Evolutionary conservation across 2,797 vertebrate species (phyloP), one percentile per base, ranked within the genome.

Genomic region (Acanthurus lineatus): DNA sequence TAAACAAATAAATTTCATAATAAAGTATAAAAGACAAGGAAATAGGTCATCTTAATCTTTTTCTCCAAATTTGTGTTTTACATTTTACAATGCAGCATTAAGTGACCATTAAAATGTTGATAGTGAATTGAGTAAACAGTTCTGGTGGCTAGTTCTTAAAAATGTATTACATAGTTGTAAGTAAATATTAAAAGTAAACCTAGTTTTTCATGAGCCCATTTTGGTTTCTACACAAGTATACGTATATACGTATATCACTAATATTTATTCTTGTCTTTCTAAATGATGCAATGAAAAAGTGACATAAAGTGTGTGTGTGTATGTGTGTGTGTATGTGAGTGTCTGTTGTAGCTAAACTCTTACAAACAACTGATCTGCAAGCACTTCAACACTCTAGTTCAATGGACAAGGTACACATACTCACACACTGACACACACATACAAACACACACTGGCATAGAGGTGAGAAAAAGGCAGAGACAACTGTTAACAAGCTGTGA

Each of bases 401-500:
- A 32, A 19, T 48, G 28, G 28, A 28, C 28, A 28, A 28, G 28
- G 28, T 28, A 58, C 42, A 68, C 6, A 25, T 9, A 7, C 48
- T 35, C 19, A 48, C 9, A 9, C 9, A 15, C 48, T 35, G 38
- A 32, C n/a, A 62, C 19, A 28, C 42, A 57, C 66, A 57, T 6
- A 12, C 9, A 16, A 40, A 38, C 17, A 35, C 32, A 63, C n/a
- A 32, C 35, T 51, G 52, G 51, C 48, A 67, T 4, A 38, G 9
- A 8, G 12, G n/a, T 38, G 59, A 73, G 49, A 56, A 52, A 72
- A n/a, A 32, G 44, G 17, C 52, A 62, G 38, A 14, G 48, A 74
- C 59, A 66, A 73, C 70, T 79, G 28, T 68, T 10, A 87, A 82
- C 73, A 64, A 76, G 73, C 58, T 84, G 88, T 48, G 38, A 84